These are phyloP conservation scores for Drosophila varians DNA, from an alignment of 1,140 invertebrate genomes.

Conservation along the genomic window DNA sequence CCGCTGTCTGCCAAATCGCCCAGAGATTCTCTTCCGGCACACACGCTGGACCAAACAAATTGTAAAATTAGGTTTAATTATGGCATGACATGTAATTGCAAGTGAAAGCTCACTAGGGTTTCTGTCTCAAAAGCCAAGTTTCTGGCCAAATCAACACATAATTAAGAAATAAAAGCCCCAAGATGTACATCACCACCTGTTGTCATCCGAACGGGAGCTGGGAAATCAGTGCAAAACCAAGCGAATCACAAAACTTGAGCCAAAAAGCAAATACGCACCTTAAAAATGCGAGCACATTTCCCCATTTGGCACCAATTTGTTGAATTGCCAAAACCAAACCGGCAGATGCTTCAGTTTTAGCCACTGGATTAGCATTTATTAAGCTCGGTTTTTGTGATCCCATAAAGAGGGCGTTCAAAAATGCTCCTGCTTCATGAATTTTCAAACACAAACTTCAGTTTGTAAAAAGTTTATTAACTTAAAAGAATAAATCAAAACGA, in stretches of 20 bases:
- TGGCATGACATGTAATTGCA: slow-evolving; percentile 32
- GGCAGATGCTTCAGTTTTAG: not conserved
- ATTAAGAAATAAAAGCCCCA: not conserved
- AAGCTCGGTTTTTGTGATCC: not conserved
- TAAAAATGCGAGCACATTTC: slow-evolving; percentile 16
- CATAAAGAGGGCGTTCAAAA: slow-evolving; percentile 7
- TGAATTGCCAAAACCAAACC: not conserved
- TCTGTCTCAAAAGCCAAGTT: not conserved
- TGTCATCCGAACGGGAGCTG: not conserved
- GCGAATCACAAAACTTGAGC: not conserved
- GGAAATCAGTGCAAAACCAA: slow-evolving; percentile 9
- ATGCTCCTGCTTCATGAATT: not conserved
- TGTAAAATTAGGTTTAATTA: slow-evolving; percentile 62
- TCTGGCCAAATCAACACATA: not conserved
- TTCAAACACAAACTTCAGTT: not conserved
- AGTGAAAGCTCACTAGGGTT: slow-evolving; percentile 49
- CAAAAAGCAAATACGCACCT: slow-evolving; percentile 4
- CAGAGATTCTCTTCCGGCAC: slow-evolving; percentile 45
- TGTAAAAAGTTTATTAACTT: not conserved
- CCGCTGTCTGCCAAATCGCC: slow-evolving; percentile 23
- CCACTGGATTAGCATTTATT: slow-evolving; percentile 32
- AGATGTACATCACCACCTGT: not conserved
- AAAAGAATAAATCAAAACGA: not conserved
- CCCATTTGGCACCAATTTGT: slow-evolving; percentile 23
- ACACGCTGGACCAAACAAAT: slow-evolving; percentile 23